Conservation (phyloP, 2,797 vertebrate genomes). For the Ctenosaura bakeri region DNA sequence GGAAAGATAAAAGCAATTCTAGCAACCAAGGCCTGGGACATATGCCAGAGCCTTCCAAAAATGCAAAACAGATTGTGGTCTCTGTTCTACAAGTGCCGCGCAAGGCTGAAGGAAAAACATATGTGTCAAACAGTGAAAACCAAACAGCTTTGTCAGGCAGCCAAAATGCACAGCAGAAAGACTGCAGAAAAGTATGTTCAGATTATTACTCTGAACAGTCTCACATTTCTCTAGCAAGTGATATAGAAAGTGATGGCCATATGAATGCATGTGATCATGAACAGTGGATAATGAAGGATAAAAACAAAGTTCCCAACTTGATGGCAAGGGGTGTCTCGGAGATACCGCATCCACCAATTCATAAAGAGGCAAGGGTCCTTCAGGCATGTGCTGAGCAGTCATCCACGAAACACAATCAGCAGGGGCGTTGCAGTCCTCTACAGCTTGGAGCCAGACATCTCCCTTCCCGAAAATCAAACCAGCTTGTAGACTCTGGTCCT, state of each 20-base stretch:
- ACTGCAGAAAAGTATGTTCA: slow-evolving; percentile 33
- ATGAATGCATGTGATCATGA: slow-evolving; percentile 24
- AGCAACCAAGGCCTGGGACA: slow-evolving; percentile 46
- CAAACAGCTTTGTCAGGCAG: slow-evolving; percentile 54
- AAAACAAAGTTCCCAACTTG: slow-evolving; percentile 67
- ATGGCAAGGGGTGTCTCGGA: slow-evolving; percentile 85
- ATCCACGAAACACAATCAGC: slow-evolving; percentile 43
- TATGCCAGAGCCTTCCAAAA: slow-evolving; percentile 62
- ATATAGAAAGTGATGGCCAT: slow-evolving; percentile 69
- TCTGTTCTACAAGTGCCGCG: slow-evolving; percentile 19
- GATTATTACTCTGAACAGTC: slow-evolving; percentile 47
- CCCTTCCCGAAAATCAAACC: slow-evolving; percentile 49
- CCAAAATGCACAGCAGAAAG: slow-evolving; percentile 54
- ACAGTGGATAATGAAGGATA: slow-evolving; percentile 43
- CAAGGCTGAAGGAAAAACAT: slow-evolving; percentile 64
- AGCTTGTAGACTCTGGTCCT: neutral
- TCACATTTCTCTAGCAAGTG: slow-evolving; percentile 39
- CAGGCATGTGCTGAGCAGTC: slow-evolving; percentile 82
- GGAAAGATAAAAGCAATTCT: slow-evolving; percentile 60
- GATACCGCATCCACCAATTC: slow-evolving; percentile 76
- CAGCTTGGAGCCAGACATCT: slow-evolving; percentile 63
- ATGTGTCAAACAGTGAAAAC: slow-evolving; percentile 52
- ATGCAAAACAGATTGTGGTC: slow-evolving; percentile 40
- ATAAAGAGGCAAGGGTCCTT: slow-evolving; percentile 83
- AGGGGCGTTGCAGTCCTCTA: slow-evolving; percentile 72